Evolutionary conservation across 2,888 invertebrate genomes (phyloP), one percentile per base, ranked within the genome.

Genomic region (Phengaris alcon): DNA sequence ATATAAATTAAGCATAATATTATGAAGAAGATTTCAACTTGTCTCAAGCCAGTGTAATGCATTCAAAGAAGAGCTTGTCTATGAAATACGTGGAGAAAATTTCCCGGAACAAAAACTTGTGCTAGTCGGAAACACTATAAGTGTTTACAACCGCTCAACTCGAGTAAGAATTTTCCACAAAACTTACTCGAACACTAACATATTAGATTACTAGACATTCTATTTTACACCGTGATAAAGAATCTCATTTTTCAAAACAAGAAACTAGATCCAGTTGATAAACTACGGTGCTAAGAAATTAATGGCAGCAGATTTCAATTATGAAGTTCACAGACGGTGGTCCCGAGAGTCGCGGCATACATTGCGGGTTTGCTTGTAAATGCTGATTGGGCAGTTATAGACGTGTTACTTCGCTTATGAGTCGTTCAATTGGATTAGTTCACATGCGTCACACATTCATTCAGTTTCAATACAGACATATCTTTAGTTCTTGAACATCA

Each of bases 211-310:
- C 64, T 13, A 55, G 55, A 5, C 6, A 57, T 0, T 8, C 57
- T 57, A 57, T 15, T 15, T 54, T 55, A 7, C 13, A 68, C 44
- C 7, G 7, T 8, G 1, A 59, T 59, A 59, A 15, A 59, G n/a
- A 59, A 59, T n/a, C 4, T 69, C 48, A 48, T 69, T 46, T 69
- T 48, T 69, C 69, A 69, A 48, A 68, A 44, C 13, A 7, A 46
- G 69, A 48, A 69, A 59, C 15, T 7, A 55, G 57, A 15, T 57
- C 52, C 46, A 68, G 73, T 54, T 76, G 75, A 77, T 76, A 22
- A 48, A 77, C 79, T 79, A 80, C 79, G 78, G 79, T 79, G 80
- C 80, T 80, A 78, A 78, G 82, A 81, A 82, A 79, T 80, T 81
- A 79, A 81, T 80, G 78, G 78, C 79, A 82, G 82, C 79, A 79